Conservation (phyloP, 1,140 invertebrate genomes). For the Macrotrachela quadricornifera region DNA sequence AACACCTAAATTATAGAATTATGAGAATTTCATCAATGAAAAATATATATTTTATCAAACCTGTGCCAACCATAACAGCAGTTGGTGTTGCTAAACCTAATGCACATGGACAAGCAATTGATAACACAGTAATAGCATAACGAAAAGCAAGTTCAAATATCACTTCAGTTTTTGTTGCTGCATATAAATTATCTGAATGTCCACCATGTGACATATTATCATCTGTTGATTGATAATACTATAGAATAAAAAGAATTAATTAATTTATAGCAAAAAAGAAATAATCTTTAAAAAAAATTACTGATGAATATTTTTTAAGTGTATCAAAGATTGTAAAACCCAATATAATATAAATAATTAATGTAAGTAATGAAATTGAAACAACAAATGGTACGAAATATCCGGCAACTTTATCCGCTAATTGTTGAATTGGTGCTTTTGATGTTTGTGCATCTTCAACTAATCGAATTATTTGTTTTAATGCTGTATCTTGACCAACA, state of each 20-base stretch:
- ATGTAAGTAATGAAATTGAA: constrained; percentile 53
- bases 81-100: constrained; percentile 90
- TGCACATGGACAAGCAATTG: constrained; percentile 93
- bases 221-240: not conserved
- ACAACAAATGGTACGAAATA: constrained; percentile 90
- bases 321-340: constrained; percentile 44
- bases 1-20: too few species aligned
- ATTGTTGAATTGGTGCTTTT: constrained; percentile 82
- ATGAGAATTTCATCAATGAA: too few species aligned
- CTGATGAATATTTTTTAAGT: not conserved
- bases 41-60: too few species aligned
- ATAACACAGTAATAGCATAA: constrained; percentile 79
- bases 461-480: constrained; percentile 79
- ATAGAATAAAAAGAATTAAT: too few species aligned
- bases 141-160: constrained; percentile 72
- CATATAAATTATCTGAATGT: not conserved
- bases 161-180: constrained; percentile 16
- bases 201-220: too few species aligned
- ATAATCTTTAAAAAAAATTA: not conserved
- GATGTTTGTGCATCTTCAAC: constrained; percentile 95
- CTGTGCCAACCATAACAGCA: constrained; percentile 71
- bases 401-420: constrained; percentile 82
- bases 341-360: constrained; percentile 64
- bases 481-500: constrained; percentile 77
- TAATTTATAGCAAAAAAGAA: too few species aligned